Conservation (phyloP, 2,888 invertebrate genomes). For the Carterocephalus palaemon region DNA sequence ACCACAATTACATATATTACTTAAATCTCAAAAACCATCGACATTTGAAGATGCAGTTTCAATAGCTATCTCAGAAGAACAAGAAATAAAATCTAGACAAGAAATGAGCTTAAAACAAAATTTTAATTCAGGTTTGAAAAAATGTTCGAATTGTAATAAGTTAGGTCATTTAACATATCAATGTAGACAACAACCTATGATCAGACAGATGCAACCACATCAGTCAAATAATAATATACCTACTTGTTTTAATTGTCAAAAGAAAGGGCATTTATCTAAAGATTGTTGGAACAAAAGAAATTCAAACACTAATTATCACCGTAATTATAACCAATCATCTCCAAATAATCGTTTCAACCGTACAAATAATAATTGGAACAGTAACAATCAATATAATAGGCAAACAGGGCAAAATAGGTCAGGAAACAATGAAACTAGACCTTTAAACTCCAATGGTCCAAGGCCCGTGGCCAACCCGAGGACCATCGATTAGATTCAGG, state of each 20-base stretch:
- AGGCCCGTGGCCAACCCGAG: slow-evolving; percentile 25
- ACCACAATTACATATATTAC: slow-evolving; percentile 36
- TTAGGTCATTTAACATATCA: too few species aligned
- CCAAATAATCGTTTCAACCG: slow-evolving; percentile 5
- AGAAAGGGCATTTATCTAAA: slow-evolving; percentile 23
- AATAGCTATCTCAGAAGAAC: slow-evolving; percentile 37
- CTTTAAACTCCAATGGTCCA: slow-evolving; percentile 28
- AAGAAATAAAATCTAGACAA: slow-evolving; percentile 33
- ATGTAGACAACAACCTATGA: too few species aligned
- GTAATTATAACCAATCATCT: neutral
- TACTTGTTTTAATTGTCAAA: slow-evolving; percentile 28
- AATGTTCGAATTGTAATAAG: too few species aligned
- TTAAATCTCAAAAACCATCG: slow-evolving; percentile 39
- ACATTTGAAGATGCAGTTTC: slow-evolving; percentile 38
- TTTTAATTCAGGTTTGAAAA: slow-evolving; percentile 12
- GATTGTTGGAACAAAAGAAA: slow-evolving; percentile 25
- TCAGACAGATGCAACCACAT: too few species aligned
- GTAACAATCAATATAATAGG: too few species aligned
- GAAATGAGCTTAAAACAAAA: slow-evolving; percentile 26
- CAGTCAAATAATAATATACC: too few species aligned
- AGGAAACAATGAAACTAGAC: slow-evolving; percentile 2
- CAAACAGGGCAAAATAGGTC: too few species aligned
- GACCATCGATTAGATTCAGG: slow-evolving; percentile 19
- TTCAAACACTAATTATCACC: slow-evolving; percentile 7
- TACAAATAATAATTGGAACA: too few species aligned